Evolutionary conservation across 2,888 invertebrate species (phyloP).

Genomic region (Steinernema hermaphroditum): DNA sequence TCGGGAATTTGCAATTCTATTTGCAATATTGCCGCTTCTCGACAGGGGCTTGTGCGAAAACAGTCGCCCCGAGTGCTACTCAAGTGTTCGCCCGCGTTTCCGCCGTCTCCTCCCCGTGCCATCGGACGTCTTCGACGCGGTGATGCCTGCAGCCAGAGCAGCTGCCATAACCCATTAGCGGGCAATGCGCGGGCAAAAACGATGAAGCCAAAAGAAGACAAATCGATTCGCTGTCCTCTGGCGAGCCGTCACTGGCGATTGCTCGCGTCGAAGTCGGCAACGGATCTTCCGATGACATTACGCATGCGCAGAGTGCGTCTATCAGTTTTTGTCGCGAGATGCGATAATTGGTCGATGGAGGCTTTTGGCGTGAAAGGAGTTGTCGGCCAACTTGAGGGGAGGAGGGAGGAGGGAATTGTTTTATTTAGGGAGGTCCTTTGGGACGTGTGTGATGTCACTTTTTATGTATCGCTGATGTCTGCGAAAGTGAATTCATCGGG

Average conservation of each 20-base stretch:
- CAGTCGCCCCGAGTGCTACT: not conserved
- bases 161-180: slow-evolving; percentile 28
- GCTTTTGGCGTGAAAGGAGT: too few species aligned
- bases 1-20: slow-evolving; percentile 8
- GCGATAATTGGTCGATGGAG: slow-evolving; percentile 3
- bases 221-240: not conserved
- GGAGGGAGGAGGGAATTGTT: too few species aligned
- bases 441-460: too few species aligned
- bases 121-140: too few species aligned
- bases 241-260: slow-evolving; percentile 17
- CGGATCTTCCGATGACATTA: not conserved
- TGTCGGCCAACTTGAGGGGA: too few species aligned
- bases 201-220: slow-evolving; percentile 26
- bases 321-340: not conserved
- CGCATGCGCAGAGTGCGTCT: not conserved
- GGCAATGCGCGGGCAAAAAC: slow-evolving; percentile 28
- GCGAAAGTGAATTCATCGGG: too few species aligned
- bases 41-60: not conserved
- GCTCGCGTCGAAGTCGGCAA: not conserved
- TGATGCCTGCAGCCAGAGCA: not conserved
- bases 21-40: slow-evolving; percentile 12
- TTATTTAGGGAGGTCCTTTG: too few species aligned
- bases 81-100: not conserved
- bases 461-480: too few species aligned
- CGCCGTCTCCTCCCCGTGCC: not conserved